phyloP scores from a whole-genome alignment of 2,888 invertebrate genomes.

The Stenoptilia bipunctidactyla region DNA sequence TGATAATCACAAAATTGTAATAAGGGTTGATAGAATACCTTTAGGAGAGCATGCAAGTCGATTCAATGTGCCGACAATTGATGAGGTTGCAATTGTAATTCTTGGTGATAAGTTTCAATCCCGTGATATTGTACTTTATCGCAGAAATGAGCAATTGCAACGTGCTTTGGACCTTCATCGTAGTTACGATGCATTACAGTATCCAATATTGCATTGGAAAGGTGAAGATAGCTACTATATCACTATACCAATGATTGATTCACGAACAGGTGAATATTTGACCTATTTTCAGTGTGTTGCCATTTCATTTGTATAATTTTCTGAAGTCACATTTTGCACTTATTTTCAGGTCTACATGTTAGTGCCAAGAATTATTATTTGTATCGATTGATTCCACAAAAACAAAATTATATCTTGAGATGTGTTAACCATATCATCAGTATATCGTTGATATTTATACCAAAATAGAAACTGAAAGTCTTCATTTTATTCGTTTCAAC shows the following conservation, averaged over 20 bases:
- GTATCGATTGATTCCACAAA: constrained; percentile 4
- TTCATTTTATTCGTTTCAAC: constrained; percentile 5
- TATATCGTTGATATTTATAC: constrained; percentile 5
- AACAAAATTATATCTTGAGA: constrained; percentile 2
- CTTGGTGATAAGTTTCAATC: constrained; percentile 5
- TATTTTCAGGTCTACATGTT: too few relatives aligned
- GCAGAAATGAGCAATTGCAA: constrained; percentile 1
- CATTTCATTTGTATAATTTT: constrained; percentile 6
- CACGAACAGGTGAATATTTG: constrained; percentile 6
- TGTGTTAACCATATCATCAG: constrained; percentile 1
- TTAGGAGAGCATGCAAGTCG: constrained; percentile 1
- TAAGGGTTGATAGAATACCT: constrained; percentile 3
- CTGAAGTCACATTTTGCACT: constrained; percentile 2
- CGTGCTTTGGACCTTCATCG: constrained; percentile 4
- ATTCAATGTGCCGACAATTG: constrained; percentile 7
- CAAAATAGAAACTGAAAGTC: constrained; percentile 5
- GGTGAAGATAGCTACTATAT: constrained; percentile 9
- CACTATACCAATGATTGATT: constrained; percentile 9
- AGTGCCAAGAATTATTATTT: constrained; percentile 2
- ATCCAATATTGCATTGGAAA: constrained; percentile 9
- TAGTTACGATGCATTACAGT: constrained; percentile 8
- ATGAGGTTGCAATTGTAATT: constrained; percentile 8
- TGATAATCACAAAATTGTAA: not conserved
- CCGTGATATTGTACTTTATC: constrained; percentile 9
- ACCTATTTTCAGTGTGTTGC: constrained; percentile 6